Evolutionary conservation across 2,888 invertebrate genomes (phyloP), one percentile per base, ranked within the genome.

Genomic region (Nomada hirtipes): DNA sequence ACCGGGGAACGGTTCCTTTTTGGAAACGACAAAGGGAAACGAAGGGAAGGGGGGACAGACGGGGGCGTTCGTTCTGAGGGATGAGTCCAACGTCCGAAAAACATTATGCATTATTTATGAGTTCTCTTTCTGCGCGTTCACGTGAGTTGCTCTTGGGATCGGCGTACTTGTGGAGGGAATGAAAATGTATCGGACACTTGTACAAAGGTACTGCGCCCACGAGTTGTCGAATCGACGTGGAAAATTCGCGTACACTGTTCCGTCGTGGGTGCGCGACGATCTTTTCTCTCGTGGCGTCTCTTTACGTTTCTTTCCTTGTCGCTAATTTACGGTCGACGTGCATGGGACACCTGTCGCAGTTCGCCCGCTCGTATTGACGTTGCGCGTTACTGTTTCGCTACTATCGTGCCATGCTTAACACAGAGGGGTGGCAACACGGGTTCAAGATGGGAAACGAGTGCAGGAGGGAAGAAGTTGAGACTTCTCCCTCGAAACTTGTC

Each of bases 101-200:
- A 92, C 93, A 92, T 92, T 91, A 86, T 92, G 88, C 89, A 92
- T 91, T 92, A 91, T 92, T 92, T 90, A 91, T 91, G 86, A 91
- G 88, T 79, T 88, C 72, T 81, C 86, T 88, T 83, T 85, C 77
- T 79, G 83, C 82, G 69, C 81, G 79, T 78, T 53, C 71, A 65
- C 81, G 83, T 20, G 68, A 82, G 80, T 79, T 84, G 71, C 79
- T 83, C 80, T 60, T 64, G 57, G 65, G 76, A 76, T 68, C 82
- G 67, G 78, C 47, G 73, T 69, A 60, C 63, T 64, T 64, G 36
- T 10, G 55, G 67, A 64, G 65, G 52, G 20, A 11, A 55, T 23
- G 29, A 50, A 0, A 23, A 26, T 4, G 15, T 15, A 55, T 18
- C 26, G 29, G 20, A 36, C 36, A 36, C 36, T 36, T 36, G 36